Evolutionary conservation across 2,888 invertebrate genomes (phyloP), one percentile per base, ranked within the genome.

Genomic region (Plutella xylostella): DNA sequence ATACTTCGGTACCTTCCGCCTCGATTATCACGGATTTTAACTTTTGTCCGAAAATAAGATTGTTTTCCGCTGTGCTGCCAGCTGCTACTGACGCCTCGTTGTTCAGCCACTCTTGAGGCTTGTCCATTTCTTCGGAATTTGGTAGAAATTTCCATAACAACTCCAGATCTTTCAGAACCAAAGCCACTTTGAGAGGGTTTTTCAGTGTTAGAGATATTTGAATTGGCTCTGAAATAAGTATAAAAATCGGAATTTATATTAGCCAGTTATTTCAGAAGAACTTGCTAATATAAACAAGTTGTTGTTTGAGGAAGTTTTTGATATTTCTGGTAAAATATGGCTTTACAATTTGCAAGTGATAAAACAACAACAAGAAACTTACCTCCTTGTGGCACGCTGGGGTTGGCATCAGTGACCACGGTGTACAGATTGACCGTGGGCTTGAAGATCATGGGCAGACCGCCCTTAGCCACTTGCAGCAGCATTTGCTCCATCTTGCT

Each of bases 391-490:
- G 93, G 89, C 9, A 90, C 90, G 18, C 90, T 75, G 2, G 94
- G 92, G 58, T 87, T 88, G 41, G 78, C 89, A 50, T 91, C 89
- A 46, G 89, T 89, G 46, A 83, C 83, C 51, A 86, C 85, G 0
- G 89, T 90, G 63, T 92, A 92, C 43, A 95, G 78, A 51, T 91
- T 90, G 21, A 91, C 78, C 1, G 90, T 88, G 1, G 95, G 94
- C 61, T 91, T 92, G 68, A 94, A 94, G 51, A 92, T 87, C 82
- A 92, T 88, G 4, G 91, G 89, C 18, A 89, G 80, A 2, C 87
- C 80, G 41, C 90, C 90, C 47, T 88, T 88, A 3, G 88, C 89
- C 49, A 89, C 90, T 49, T 90, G 88, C 5, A 93, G 80, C 19
- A 93, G 66, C 76, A 91, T 89, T 72, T 94, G 92, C 66, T 94